Base-by-base conservation (phyloP, 2,888 invertebrate genomes). In the Xylocampa areola region DNA sequence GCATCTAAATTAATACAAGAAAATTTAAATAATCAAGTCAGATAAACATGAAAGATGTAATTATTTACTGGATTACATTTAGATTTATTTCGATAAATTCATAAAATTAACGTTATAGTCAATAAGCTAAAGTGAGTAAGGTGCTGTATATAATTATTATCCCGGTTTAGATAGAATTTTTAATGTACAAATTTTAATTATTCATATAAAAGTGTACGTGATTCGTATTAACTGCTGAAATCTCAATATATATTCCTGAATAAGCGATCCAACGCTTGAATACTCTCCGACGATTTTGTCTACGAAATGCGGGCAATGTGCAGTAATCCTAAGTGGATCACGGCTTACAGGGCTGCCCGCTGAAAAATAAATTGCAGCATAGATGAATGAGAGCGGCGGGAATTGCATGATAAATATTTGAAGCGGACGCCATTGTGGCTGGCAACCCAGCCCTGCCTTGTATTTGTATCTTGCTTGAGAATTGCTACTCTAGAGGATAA, bases 361-460 rank as follows among this genome's bases (percentile, higher is more conserved):
- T 84, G 84, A 86, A 85, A 86, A 82, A 86, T 87, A 83, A 81
- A 87, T 86, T 77, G 80, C 78, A 76, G 76, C 77, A 81, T 81
- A 83, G 85, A 85, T 85, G 84, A 85, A 88, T 81, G 85, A 80
- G 82, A 73, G 81, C 77, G 68, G 61, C 66, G 82, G 81, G 85
- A 81, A 86, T 86, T 84, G 85, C 79, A 79, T 80, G 79, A 80
- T 87, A 84, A 85, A 87, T 87, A 86, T 85, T 88, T 84, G 73
- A 87, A 78, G 73, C 68, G 75, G 44, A 67, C 69, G 58, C 68
- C 73, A 65, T 68, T 75, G 70, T 79, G 77, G 68, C 74, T 70
- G 65, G 48, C 55, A 55, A 49, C 64, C 61, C 61, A 62, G 43
- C 55, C 32, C 40, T 49, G 47, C 48, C 52, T 49, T 50, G 54